Evolutionary conservation across 1,140 invertebrate species (phyloP).

Genomic region (Heliconius congener): DNA sequence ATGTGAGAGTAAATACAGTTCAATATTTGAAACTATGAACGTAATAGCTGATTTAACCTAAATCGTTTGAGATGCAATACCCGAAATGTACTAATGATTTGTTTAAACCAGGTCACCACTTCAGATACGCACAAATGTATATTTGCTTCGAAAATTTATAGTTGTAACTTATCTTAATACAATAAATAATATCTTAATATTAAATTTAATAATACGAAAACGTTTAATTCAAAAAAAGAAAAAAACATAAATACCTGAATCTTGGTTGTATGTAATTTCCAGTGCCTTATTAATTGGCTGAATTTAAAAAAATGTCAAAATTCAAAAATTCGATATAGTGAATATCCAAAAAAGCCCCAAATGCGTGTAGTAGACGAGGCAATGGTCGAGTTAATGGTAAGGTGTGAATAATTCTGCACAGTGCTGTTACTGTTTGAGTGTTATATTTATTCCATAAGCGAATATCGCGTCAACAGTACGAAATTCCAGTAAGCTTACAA

Average conservation of each 20-base stretch:
- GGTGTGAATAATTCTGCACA: conserved; percentile 65
- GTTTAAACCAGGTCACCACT: conserved; percentile 62
- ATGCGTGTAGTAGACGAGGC: conserved; percentile 53
- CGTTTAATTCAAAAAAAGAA: background rate
- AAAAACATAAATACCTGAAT: conserved; percentile 3
- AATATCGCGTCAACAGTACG: conserved; percentile 29
- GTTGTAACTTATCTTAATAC: background rate
- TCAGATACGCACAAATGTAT: conserved; percentile 42
- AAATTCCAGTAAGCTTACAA: conserved; percentile 12
- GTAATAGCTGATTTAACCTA: conserved; percentile 25
- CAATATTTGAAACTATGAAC: conserved; percentile 16
- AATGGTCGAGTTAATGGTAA: conserved; percentile 51
- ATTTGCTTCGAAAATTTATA: conserved; percentile 16
- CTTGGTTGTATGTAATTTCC: background rate
- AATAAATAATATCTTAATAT: background rate
- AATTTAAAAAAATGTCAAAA: conserved; percentile 34
- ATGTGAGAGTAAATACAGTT: conserved; percentile 14
- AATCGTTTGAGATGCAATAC: conserved; percentile 38
- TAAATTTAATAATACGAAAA: background rate
- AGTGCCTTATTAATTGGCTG: background rate
- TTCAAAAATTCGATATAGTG: conserved; percentile 40
- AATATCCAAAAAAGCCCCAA: conserved; percentile 51
- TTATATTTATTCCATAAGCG: conserved; percentile 66
- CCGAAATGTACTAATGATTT: conserved; percentile 53
- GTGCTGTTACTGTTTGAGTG: conserved; percentile 58